Percentiles rank a stretch among this genome's conserved stretches.
These are phyloP conservation scores for Drosophila setosimentum DNA, from an alignment of 2,888 invertebrate genomes.

Conservation along the genomic window DNA sequence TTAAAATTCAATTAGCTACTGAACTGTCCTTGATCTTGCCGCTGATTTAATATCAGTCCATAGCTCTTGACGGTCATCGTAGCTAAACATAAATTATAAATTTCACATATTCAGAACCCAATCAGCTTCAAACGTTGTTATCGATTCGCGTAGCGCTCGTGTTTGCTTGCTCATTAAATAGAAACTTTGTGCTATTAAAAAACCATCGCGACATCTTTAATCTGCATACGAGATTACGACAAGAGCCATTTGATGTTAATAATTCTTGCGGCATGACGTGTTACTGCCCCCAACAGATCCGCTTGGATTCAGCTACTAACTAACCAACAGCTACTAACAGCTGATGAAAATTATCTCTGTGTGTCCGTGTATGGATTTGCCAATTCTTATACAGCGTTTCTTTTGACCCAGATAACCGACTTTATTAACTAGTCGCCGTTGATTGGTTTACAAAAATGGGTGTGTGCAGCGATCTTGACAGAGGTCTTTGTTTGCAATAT, in stretches of 20 bases:
- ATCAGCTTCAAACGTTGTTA: constrained; percentile 37
- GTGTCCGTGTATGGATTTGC: neutral
- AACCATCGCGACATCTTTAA: constrained; percentile 45
- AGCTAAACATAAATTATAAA: constrained; percentile 21
- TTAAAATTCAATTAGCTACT: constrained; percentile 1
- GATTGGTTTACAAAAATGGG: constrained; percentile 42
- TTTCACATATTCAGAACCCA: constrained; percentile 7
- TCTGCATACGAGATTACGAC: constrained; percentile 57
- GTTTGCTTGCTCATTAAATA: constrained; percentile 30
- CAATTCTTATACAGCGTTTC: constrained; percentile 18
- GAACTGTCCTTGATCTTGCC: constrained; percentile 70
- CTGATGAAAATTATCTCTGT: constrained; percentile 11
- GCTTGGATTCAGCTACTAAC: constrained; percentile 3
- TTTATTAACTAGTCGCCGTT: constrained; percentile 12
- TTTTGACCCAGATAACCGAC: constrained; percentile 38
- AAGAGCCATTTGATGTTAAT: constrained; percentile 21
- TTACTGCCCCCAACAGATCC: constrained; percentile 41
- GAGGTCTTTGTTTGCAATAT: constrained; percentile 16
- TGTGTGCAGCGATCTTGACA: constrained; percentile 48
- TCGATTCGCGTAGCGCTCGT: constrained; percentile 43
- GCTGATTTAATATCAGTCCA: constrained; percentile 35
- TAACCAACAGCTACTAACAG: neutral
- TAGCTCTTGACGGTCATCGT: neutral
- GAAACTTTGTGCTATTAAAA: constrained; percentile 40
- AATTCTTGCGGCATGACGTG: constrained; percentile 25